phyloP scores from a whole-genome alignment of 35 echinoderm and acorn worm species.

The Diadema setosum region DNA sequence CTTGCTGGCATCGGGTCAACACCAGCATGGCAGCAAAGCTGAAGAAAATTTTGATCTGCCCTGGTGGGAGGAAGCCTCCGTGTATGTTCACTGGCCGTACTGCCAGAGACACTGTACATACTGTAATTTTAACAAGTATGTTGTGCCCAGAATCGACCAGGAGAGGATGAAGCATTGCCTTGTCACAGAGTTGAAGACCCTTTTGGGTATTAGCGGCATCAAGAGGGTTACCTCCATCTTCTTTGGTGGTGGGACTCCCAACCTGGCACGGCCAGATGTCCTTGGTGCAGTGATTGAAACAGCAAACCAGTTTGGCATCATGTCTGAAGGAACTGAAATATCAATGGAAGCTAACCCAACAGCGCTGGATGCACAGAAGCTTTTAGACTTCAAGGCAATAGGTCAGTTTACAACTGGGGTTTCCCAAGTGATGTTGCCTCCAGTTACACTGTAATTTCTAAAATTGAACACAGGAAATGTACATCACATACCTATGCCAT shows the following conservation, averaged over 20 bases:
- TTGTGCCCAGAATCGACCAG: slow-evolving; percentile 46
- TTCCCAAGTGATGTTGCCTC: too few species aligned
- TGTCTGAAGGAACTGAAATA: slow-evolving; percentile 51
- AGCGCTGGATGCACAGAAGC: slow-evolving; percentile 34
- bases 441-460: too few species aligned
- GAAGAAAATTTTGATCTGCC: background rate
- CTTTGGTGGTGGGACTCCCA: slow-evolving; percentile 95
- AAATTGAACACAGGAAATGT: too few species aligned
- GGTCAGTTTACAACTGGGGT: too few species aligned
- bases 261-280: slow-evolving; percentile 60
- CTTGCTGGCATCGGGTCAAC: too few species aligned
- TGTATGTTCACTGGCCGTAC: slow-evolving; percentile 96
- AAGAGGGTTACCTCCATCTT: slow-evolving; percentile 75
- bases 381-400: slow-evolving; percentile 69
- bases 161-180: slow-evolving; percentile 64
- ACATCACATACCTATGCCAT: too few species aligned
- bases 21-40: too few species aligned
- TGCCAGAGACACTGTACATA: slow-evolving; percentile 85
- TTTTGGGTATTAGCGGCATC: slow-evolving; percentile 58
- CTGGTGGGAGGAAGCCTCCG: slow-evolving; percentile 50
- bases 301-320: background rate
- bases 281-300: slow-evolving; percentile 56
- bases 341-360: slow-evolving; percentile 90
- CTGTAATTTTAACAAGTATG: slow-evolving; percentile 98
- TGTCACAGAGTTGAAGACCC: slow-evolving; percentile 48